Conservation (phyloP, 2,888 invertebrate genomes). For the Perithous albicinctus region DNA sequence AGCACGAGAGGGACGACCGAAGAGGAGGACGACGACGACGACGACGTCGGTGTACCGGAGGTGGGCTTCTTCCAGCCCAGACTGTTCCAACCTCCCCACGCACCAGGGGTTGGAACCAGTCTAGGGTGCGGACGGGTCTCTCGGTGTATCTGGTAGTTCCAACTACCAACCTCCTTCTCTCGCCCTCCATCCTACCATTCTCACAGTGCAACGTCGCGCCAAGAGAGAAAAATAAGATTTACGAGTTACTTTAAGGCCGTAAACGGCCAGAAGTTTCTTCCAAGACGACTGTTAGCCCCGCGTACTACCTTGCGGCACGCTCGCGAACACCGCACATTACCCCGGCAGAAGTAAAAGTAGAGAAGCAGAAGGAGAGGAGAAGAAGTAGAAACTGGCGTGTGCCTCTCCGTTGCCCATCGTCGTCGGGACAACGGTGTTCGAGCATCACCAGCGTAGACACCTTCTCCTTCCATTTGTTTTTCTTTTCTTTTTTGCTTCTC, state of each 20-base stretch:
- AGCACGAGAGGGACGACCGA: conserved; percentile 47
- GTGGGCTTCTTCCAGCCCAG: conserved; percentile 46
- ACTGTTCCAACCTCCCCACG: conserved; percentile 21
- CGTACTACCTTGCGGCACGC: conserved; percentile 63
- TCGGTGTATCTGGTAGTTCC: conserved; percentile 48
- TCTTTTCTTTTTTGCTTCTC: conserved; percentile 23
- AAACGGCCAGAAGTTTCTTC: conserved; percentile 79
- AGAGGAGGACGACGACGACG: conserved; percentile 33
- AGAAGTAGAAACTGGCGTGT: conserved; percentile 54
- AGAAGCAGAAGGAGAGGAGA: conserved; percentile 27
- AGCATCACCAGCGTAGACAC: conserved; percentile 41
- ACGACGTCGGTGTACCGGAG: conserved; percentile 42
- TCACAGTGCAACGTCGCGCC: conserved; percentile 37
- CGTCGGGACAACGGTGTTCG: conserved; percentile 25
- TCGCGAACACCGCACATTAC: conserved; percentile 63
- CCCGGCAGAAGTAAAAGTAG: conserved; percentile 50
- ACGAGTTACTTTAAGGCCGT: conserved; percentile 81
- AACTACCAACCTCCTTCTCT: neutral
- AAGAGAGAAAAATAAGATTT: conserved; percentile 80
- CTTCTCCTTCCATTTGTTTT: conserved; percentile 11
- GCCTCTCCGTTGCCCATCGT: conserved; percentile 67
- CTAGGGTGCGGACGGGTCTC: conserved; percentile 16
- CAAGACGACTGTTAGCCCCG: conserved; percentile 77
- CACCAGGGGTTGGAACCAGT: conserved; percentile 24
- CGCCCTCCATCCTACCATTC: neutral